Conservation (phyloP, 2,888 invertebrate genomes). For the Exocentrus adspersus region DNA sequence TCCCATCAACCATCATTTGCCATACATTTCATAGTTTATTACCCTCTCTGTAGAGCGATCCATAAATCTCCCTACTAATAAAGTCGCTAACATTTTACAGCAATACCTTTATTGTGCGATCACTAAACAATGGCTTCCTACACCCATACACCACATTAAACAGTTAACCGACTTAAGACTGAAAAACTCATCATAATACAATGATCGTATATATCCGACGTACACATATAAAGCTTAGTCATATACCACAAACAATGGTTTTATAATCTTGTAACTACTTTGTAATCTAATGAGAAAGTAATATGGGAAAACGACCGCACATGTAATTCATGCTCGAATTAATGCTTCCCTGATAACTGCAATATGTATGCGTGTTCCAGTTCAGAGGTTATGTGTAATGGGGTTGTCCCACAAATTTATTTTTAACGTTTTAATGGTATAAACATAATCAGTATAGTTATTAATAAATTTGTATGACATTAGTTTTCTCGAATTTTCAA, state of each 20-base stretch:
- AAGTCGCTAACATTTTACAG: not conserved
- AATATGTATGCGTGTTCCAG: conserved; percentile 4
- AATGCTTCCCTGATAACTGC: conserved; percentile 4
- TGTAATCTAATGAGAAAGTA: conserved; percentile 20
- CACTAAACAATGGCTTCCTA: conserved; percentile 21
- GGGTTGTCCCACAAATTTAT: too few species aligned
- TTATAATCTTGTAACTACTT: conserved; percentile 8
- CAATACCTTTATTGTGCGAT: not conserved
- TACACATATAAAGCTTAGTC: not conserved
- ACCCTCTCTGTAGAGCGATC: too few species aligned
- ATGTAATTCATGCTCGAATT: conserved; percentile 11
- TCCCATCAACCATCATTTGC: too few species aligned
- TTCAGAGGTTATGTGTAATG: too few species aligned
- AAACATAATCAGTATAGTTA: too few species aligned
- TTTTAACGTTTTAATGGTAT: too few species aligned
- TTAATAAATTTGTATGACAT: too few species aligned
- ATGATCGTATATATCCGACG: not conserved
- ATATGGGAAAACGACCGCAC: conserved; percentile 11
- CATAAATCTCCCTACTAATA: too few species aligned
- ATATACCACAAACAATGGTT: not conserved
- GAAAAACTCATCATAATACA: conserved; percentile 12
- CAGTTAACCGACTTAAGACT: not conserved
- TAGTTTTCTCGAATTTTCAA: too few species aligned
- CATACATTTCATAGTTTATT: too few species aligned
- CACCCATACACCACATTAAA: conserved; percentile 2